phyloP scores from a whole-genome alignment of 2,888 invertebrate genomes.

The Catocala fraxini region DNA sequence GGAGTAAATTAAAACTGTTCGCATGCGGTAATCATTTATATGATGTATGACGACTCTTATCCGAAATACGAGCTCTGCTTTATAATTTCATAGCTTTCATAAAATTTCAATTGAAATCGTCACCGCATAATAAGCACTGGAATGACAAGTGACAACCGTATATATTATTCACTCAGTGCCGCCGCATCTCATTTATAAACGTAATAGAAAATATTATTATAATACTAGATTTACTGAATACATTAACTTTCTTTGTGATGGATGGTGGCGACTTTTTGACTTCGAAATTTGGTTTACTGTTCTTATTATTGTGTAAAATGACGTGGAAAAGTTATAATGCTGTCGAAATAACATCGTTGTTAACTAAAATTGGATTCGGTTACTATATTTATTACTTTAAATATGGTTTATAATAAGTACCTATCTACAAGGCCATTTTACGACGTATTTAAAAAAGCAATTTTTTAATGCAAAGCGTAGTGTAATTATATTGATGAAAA shows the following conservation, averaged over 20 bases:
- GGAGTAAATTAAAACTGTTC: too few relatives aligned
- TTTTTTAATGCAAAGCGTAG: too few relatives aligned
- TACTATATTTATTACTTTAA: too few relatives aligned
- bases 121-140: slow-evolving; percentile 20
- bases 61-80: slow-evolving; percentile 8
- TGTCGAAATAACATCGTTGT: neutral
- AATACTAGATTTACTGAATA: slow-evolving; percentile 1
- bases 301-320: neutral
- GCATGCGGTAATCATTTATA: too few relatives aligned
- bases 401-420: too few relatives aligned
- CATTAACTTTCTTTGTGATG: neutral
- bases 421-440: too few relatives aligned
- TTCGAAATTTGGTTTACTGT: neutral
- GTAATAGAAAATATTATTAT: slow-evolving; percentile 3
- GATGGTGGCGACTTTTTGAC: neutral
- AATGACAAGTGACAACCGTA: slow-evolving; percentile 12
- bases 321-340: neutral
- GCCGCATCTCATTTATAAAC: slow-evolving; percentile 31
- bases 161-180: slow-evolving; percentile 11
- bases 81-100: slow-evolving; percentile 20
- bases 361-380: neutral
- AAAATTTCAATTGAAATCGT: slow-evolving; percentile 22
- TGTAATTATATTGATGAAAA: too few relatives aligned
- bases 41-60: too few relatives aligned
- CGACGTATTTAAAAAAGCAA: too few relatives aligned